These are phyloP conservation scores for Cygnus atratus DNA, from an alignment of 2,113 vertebrate genomes.

Conservation along the genomic window DNA sequence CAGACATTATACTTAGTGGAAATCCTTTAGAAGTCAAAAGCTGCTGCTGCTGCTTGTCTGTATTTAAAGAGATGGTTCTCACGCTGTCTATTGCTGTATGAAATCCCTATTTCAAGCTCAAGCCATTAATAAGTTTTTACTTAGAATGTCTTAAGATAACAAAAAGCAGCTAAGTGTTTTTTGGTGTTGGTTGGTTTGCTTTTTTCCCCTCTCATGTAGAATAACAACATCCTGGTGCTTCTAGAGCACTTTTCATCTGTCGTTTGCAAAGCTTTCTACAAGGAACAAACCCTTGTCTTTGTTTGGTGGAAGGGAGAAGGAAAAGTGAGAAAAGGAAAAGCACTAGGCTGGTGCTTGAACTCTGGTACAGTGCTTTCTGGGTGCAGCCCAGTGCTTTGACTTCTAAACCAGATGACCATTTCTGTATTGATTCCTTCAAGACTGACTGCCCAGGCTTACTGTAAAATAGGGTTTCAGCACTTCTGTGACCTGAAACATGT, in stretches of 20 bases:
- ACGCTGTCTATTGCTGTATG: neutral
- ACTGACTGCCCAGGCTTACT: neutral
- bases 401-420: neutral
- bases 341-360: neutral
- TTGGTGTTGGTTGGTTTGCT: neutral
- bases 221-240: neutral
- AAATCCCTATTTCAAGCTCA: neutral
- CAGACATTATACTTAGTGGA: neutral
- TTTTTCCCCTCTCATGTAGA: neutral
- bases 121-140: neutral
- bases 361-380: neutral
- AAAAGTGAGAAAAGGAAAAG: neutral
- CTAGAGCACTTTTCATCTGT: neutral
- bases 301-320: neutral
- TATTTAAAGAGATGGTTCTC: neutral
- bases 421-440: neutral
- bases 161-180: neutral
- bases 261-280: neutral
- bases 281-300: neutral
- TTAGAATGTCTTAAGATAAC: neutral
- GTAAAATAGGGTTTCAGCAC: neutral
- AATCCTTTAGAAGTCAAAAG: neutral
- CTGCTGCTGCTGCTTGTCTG: neutral
- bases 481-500: neutral
- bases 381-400: neutral